Conservation (phyloP, 2,888 invertebrate genomes). For the Cenopis cana region DNA sequence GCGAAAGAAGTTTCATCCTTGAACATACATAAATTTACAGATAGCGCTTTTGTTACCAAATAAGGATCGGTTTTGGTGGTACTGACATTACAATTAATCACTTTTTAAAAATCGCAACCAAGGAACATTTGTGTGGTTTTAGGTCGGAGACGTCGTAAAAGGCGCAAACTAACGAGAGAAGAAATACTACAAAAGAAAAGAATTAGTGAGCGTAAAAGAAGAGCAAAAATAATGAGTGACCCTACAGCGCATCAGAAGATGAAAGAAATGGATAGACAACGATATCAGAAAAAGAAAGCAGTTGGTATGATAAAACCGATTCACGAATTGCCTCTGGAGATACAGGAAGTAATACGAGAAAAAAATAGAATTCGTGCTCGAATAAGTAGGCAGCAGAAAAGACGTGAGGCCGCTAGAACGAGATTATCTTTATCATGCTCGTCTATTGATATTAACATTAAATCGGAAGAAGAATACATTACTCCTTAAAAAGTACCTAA, state of each 20-base stretch:
- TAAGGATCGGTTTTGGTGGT: too few species aligned
- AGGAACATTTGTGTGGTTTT: neutral
- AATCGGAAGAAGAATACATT: neutral
- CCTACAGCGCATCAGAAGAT: neutral
- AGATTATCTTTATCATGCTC: neutral
- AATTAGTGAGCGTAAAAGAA: constrained; percentile 8
- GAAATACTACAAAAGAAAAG: constrained; percentile 2
- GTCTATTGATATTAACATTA: neutral
- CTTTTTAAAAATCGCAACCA: neutral
- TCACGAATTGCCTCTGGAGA: neutral
- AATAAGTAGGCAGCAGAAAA: neutral
- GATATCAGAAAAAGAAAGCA: neutral
- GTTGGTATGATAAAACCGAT: neutral
- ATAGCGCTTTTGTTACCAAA: too few species aligned
- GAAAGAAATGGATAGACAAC: neutral
- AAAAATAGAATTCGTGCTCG: neutral
- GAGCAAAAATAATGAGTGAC: neutral
- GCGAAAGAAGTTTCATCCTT: too few species aligned
- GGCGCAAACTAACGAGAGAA: neutral
- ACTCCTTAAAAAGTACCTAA: constrained; percentile 1
- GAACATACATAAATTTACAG: too few species aligned
- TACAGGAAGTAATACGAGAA: neutral
- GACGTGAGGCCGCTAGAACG: too few species aligned
- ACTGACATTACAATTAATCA: too few species aligned
- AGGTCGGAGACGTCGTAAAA: neutral